Conservation (phyloP, 2,888 invertebrate species). For the Agriopis aurantiaria region DNA sequence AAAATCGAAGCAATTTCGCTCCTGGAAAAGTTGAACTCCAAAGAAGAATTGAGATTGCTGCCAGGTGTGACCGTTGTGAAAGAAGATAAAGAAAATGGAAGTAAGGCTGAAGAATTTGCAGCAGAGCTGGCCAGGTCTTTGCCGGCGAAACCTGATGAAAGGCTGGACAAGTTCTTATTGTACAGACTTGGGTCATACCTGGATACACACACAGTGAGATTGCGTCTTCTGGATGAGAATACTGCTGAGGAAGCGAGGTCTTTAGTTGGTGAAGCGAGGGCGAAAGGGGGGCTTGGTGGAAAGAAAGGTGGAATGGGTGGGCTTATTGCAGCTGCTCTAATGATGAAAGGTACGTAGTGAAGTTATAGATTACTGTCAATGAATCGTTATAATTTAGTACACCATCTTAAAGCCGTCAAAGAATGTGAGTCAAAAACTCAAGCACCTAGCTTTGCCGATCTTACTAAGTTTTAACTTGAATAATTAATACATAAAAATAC, state of each 20-base stretch:
- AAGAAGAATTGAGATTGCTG: constrained; percentile 62
- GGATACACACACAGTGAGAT: constrained; percentile 90
- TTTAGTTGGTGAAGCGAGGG: constrained; percentile 84
- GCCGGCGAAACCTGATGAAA: constrained; percentile 91
- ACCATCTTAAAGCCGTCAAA: no score
- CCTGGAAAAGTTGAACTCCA: constrained; percentile 62
- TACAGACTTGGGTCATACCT: constrained; percentile 90
- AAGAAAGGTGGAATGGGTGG: constrained; percentile 84
- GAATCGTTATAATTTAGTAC: neutral
- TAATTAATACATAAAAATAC: no score
- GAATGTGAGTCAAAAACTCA: no score
- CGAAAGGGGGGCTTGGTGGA: constrained; percentile 78
- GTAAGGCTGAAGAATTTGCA: constrained; percentile 90
- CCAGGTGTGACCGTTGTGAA: constrained; percentile 88
- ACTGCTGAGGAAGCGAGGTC: constrained; percentile 87
- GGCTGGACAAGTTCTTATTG: constrained; percentile 91
- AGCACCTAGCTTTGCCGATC: no score
- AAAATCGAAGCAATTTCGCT: constrained; percentile 66
- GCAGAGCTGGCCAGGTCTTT: constrained; percentile 91
- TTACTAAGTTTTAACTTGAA: no score
- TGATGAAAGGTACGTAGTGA: constrained; percentile 87
- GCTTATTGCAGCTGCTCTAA: constrained; percentile 85
- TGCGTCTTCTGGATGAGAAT: constrained; percentile 89
- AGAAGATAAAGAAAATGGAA: constrained; percentile 82
- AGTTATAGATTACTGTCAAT: neutral